Evolutionary conservation across 30 jellyfish, hydroid and myxozoan species (phyloP), one percentile per base, ranked within the genome.

Genomic region (Cassiopea andromeda): DNA sequence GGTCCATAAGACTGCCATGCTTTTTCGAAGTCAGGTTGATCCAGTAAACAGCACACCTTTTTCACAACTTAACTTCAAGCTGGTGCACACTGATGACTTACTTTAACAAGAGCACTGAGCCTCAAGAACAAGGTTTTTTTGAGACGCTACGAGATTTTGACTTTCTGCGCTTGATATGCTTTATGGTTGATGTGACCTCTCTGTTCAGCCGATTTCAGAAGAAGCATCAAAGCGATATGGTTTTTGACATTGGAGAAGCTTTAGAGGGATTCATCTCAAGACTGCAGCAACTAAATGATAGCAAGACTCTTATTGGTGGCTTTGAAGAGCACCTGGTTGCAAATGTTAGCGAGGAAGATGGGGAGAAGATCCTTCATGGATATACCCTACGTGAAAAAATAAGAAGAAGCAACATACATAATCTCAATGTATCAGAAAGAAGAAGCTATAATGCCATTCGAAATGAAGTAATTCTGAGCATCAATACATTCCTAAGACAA

Each of bases 281-380:
- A 57, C 84, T 75, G 64, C 84, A 75, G 69, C 84, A 75, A 59
- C 74, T 77, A 48, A 80, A 60, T 67, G 79, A 60, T 60, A 68
- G 59, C 76, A 60, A 80, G 80, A 44, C 89, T 19, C 89, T 80
- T 58, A 47, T 61, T 60, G 89, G 89, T 60, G 76, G 89, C 89
- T 59, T 0, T 43, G 89, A 80, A 67, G 78, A 80, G 27, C 89
- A 66, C 79, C 59, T 67, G 76, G 45, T 66, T 80, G 80, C 61
- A 43, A 80, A 80, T 60, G 80, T 80, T 75, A 75, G 45, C 69
- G 69, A 75, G 69, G 45, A 46, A 75, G 84, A 75, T 46, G 84
- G 82, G 84, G 84, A 75, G 84, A 75, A 75, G 84, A 43, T 43
- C 69, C 47, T 75, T 44, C 84, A 75, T 75, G 84, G 84, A 43